Conservation (phyloP, 2,888 invertebrate genomes). For the Lasioglossum malachurum region DNA sequence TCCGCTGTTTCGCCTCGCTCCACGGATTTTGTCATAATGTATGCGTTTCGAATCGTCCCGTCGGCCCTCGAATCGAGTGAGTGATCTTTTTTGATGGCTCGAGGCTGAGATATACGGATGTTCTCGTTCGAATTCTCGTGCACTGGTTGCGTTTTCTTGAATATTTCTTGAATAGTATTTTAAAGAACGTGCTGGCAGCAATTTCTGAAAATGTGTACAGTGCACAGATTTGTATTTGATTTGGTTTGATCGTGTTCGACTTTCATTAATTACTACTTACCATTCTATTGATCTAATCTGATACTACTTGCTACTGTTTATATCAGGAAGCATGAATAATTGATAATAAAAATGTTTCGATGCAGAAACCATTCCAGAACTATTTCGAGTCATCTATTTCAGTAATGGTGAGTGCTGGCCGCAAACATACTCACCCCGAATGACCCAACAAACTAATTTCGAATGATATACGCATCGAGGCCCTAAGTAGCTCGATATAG, state of each 20-base stretch:
- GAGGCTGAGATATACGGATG: neutral
- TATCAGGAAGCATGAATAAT: neutral
- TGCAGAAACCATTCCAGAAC: neutral
- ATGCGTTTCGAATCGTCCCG: neutral
- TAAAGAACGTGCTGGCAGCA: neutral
- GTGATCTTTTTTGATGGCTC: neutral
- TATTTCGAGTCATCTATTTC: neutral
- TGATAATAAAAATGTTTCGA: neutral
- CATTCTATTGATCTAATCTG: neutral
- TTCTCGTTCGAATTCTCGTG: neutral
- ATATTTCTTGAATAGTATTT: too few species aligned
- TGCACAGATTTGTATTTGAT: neutral
- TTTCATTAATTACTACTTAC: neutral
- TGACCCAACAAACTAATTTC: conserved; percentile 3
- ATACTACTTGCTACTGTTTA: neutral
- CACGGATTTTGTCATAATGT: neutral
- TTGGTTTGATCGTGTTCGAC: neutral
- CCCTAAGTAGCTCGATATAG: conserved; percentile 2
- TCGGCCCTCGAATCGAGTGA: neutral
- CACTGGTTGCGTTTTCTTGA: neutral
- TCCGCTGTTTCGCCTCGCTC: neutral
- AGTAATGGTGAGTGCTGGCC: neutral
- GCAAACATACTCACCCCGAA: neutral
- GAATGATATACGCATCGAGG: neutral
- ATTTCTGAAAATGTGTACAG: neutral